These are phyloP conservation scores for Philypnodon macrostomus DNA, from an alignment of 2,797 vertebrate species.

Conservation along the genomic window DNA sequence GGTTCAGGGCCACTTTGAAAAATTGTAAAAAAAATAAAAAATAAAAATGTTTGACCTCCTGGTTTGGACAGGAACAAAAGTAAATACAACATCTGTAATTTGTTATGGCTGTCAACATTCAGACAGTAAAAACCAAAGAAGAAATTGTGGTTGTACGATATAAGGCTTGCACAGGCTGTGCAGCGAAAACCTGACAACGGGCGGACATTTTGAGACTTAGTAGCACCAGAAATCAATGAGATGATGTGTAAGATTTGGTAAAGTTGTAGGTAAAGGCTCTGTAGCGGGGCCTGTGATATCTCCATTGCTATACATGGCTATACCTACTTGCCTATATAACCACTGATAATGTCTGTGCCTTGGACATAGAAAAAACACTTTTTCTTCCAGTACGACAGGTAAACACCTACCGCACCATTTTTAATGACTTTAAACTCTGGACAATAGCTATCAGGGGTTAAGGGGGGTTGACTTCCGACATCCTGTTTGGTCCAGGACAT, in stretches of 20 bases:
- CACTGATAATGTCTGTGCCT: conserved; percentile 80
- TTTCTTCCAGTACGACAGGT: conserved; percentile 57
- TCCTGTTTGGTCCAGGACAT: conserved; percentile 44
- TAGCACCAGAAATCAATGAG: conserved; percentile 60
- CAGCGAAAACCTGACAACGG: conserved; percentile 1
- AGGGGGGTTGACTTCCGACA: conserved; percentile 48
- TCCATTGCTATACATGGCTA: conserved; percentile 28
- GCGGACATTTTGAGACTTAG: not conserved
- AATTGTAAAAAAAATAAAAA: conserved; percentile 15
- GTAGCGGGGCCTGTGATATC: conserved; percentile 33
- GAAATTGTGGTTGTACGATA: conserved; percentile 14
- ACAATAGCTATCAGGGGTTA: conserved; percentile 26
- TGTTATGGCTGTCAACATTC: conserved; percentile 2
- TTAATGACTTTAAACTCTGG: conserved; percentile 29
- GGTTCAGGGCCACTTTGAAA: conserved; percentile 9
- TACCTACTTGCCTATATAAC: conserved; percentile 34
- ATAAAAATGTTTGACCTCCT: not conserved
- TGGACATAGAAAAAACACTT: conserved; percentile 52
- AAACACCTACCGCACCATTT: conserved; percentile 46
- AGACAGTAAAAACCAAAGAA: conserved; percentile 16
- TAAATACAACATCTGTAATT: conserved; percentile 1
- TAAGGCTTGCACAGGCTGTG: conserved; percentile 11
- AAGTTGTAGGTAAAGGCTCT: conserved; percentile 45
- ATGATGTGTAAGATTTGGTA: conserved; percentile 40
- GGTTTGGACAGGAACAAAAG: conserved; percentile 16